Evolutionary conservation across 1,140 invertebrate genomes (phyloP).

Genomic region (Melipona quadrifasciata): DNA sequence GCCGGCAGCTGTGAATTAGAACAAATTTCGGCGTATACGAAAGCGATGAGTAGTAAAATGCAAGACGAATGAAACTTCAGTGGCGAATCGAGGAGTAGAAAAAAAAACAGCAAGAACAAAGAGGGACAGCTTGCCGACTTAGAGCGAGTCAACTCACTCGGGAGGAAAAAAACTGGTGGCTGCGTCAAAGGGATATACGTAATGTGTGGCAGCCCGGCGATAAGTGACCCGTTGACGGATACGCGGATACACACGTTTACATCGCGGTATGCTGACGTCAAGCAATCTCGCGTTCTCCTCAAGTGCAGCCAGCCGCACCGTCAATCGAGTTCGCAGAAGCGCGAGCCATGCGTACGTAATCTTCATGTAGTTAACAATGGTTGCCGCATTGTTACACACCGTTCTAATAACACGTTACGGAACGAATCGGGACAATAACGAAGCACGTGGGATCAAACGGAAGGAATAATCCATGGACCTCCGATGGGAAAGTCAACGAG

Average conservation of each 20-base stretch:
- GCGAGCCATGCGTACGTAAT: constrained; percentile 17
- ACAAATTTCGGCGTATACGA: neutral
- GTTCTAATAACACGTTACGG: constrained; percentile 61
- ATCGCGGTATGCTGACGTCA: constrained; percentile 67
- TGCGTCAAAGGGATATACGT: constrained; percentile 10
- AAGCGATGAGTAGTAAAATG: neutral
- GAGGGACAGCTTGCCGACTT: neutral
- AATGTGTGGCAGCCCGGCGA: constrained; percentile 11
- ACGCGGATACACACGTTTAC: constrained; percentile 39
- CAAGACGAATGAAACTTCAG: neutral
- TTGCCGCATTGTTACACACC: constrained; percentile 58
- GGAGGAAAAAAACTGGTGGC: constrained; percentile 9
- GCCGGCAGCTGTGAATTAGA: neutral
- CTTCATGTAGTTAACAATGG: constrained; percentile 50
- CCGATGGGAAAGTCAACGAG: neutral
- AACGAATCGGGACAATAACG: constrained; percentile 31
- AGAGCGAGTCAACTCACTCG: constrained; percentile 32
- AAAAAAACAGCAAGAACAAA: neutral
- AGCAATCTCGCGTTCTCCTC: constrained; percentile 52
- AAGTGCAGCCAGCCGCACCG: neutral
- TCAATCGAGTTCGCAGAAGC: constrained; percentile 32
- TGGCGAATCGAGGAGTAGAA: neutral
- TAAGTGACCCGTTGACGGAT: constrained; percentile 23
- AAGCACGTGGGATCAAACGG: constrained; percentile 35
- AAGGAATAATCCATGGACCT: constrained; percentile 2